phyloP scores from a whole-genome alignment of 2,113 vertebrate species.

The Capreolus pygargus region DNA sequence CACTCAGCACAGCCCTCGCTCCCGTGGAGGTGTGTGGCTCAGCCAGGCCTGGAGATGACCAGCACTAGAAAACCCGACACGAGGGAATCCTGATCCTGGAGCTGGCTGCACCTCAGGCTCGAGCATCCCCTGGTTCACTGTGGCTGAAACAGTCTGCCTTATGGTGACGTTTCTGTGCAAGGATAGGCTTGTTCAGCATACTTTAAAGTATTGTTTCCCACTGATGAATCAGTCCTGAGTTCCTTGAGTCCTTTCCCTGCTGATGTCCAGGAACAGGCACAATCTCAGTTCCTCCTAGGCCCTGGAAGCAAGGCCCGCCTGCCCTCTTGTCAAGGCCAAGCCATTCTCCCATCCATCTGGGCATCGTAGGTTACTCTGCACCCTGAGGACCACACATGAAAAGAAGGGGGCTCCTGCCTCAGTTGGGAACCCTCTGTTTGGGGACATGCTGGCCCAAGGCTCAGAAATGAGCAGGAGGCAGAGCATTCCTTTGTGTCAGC shows the following conservation, averaged over 20 bases:
- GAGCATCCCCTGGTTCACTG: neutral
- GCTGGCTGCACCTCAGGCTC: rapidly evolving
- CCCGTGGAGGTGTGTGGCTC: rapidly evolving
- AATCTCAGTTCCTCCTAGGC: neutral
- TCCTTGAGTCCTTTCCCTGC: neutral
- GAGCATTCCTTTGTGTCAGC: neutral
- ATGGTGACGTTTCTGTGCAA: neutral
- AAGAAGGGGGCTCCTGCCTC: neutral
- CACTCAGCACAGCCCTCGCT: neutral
- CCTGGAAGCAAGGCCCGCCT: neutral
- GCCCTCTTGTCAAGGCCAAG: neutral
- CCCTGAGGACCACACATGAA: neutral
- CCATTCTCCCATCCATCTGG: neutral
- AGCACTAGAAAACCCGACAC: neutral
- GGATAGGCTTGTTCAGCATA: neutral
- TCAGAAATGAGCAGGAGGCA: neutral
- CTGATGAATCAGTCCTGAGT: neutral
- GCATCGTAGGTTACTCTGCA: no score
- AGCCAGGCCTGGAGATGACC: neutral
- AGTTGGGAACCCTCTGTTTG: neutral
- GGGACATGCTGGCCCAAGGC: neutral
- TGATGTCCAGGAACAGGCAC: no score
- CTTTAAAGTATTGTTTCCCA: neutral
- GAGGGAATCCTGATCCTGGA: no score
- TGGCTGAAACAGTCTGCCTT: neutral